Conservation (phyloP, 92 coral and sea anemone species). For the Phymanthus crucifer region DNA sequence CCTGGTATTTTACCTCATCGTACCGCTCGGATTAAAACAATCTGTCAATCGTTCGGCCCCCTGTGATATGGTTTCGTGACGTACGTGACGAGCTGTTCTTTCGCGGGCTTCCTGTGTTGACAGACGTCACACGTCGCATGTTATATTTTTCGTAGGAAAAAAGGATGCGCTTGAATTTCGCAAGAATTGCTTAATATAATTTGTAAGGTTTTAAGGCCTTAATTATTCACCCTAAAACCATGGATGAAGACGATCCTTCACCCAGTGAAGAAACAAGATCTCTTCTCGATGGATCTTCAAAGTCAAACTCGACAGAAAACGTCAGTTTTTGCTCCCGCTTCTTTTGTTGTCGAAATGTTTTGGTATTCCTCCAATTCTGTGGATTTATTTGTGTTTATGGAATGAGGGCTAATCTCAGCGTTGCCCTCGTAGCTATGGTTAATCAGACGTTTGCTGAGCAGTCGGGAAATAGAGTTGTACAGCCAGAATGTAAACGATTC, state of each 20-base stretch:
- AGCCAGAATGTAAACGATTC: conserved; percentile 31
- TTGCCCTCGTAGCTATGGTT: conserved; percentile 51
- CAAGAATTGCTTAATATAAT: not conserved
- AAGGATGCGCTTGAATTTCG: not conserved
- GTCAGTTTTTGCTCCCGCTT: conserved; percentile 12
- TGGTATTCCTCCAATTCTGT: conserved; percentile 33
- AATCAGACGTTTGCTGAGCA: conserved; percentile 46
- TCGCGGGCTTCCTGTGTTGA: too few relatives aligned
- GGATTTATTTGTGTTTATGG: conserved; percentile 47
- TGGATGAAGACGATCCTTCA: not conserved
- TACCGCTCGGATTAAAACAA: too few relatives aligned
- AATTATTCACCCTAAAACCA: not conserved
- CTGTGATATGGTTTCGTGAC: too few relatives aligned
- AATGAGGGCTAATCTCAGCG: conserved; percentile 49
- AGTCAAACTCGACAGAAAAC: not conserved
- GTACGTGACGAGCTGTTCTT: too few relatives aligned
- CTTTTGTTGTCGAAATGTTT: conserved; percentile 43
- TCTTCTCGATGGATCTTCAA: not conserved
- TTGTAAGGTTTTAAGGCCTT: not conserved
- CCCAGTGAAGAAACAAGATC: not conserved
- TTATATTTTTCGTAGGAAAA: not conserved
- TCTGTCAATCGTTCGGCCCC: too few relatives aligned
- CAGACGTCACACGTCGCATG: conserved; percentile 23
- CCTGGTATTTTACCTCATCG: too few relatives aligned
- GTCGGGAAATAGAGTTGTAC: conserved; percentile 12